A percentile compares a stretch with the other conserved stretches of the same genome.
Evolutionary conservation across 2,113 vertebrate species (phyloP).

Genomic region (Antigone vipio): DNA sequence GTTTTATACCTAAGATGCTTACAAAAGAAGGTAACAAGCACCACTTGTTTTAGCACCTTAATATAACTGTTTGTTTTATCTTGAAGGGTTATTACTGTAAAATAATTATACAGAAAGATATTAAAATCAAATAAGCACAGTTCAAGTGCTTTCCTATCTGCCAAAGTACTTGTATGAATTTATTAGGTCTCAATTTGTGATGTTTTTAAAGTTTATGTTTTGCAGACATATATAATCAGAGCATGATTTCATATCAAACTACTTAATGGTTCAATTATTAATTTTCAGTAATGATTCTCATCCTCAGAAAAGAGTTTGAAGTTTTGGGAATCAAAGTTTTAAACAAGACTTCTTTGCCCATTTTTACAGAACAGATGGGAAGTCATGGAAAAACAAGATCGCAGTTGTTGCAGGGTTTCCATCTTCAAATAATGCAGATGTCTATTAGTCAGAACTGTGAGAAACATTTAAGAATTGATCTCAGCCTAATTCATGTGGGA

Average conservation of each 20-base stretch:
- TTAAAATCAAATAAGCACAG: not conserved
- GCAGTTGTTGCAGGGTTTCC: not conserved
- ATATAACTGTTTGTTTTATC: not conserved
- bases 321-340: not conserved
- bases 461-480: not conserved
- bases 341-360: not conserved
- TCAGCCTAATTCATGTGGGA: not conserved
- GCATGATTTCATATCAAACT: not conserved
- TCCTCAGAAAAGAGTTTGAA: not conserved
- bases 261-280: not conserved
- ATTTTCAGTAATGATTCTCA: not conserved
- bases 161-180: not conserved
- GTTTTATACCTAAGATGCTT: not conserved
- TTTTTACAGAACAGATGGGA: not conserved
- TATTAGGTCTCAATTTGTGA: not conserved
- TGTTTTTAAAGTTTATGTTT: not conserved
- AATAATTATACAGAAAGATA: not conserved
- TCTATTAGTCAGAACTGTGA: not conserved
- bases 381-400: not conserved
- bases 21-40: not conserved
- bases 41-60: not conserved
- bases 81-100: not conserved
- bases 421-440: not conserved
- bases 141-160: not conserved
- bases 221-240: not conserved